A percentile compares a stretch with the other conserved stretches of the same genome.
phyloP scores from a whole-genome alignment of 2,113 vertebrate genomes.

The Solea senegalensis region DNA sequence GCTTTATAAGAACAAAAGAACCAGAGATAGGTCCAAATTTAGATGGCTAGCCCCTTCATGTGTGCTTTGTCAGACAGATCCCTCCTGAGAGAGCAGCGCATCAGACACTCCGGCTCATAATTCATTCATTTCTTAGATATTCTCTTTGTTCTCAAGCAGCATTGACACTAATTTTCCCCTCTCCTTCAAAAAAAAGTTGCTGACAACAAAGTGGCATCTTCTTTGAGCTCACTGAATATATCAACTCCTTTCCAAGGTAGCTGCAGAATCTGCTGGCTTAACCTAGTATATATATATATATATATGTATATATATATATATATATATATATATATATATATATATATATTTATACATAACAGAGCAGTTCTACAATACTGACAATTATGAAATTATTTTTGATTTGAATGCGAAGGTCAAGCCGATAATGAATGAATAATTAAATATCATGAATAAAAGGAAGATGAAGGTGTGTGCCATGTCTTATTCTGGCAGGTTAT shows the following conservation, averaged over 20 bases:
- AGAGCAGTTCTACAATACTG: neutral
- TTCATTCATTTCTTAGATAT: constrained; percentile 61
- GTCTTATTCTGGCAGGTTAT: neutral
- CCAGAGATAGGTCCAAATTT: constrained; percentile 26
- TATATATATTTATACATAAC: neutral
- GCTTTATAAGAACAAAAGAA: constrained; percentile 2
- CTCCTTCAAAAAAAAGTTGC: constrained; percentile 40
- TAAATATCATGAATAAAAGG: neutral
- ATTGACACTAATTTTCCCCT: constrained; percentile 44
- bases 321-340: no score
- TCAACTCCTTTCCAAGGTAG: constrained; percentile 15
- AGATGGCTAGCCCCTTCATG: constrained; percentile 21
- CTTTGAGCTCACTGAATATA: constrained; percentile 22
- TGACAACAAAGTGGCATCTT: constrained; percentile 49
- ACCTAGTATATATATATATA: neutral
- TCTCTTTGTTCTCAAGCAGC: constrained; percentile 61
- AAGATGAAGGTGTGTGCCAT: neutral
- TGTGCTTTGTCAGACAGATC: constrained; percentile 37
- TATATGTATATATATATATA: no score
- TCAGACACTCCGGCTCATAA: constrained; percentile 53
- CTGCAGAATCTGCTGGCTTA: constrained; percentile 1
- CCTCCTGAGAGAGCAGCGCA: constrained; percentile 43
- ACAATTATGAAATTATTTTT: constrained; percentile 8
- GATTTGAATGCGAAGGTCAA: constrained; percentile 2
- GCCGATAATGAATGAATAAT: constrained; percentile 8